Conservation (phyloP, 2,113 vertebrate genomes). For the Tinamus guttatus region DNA sequence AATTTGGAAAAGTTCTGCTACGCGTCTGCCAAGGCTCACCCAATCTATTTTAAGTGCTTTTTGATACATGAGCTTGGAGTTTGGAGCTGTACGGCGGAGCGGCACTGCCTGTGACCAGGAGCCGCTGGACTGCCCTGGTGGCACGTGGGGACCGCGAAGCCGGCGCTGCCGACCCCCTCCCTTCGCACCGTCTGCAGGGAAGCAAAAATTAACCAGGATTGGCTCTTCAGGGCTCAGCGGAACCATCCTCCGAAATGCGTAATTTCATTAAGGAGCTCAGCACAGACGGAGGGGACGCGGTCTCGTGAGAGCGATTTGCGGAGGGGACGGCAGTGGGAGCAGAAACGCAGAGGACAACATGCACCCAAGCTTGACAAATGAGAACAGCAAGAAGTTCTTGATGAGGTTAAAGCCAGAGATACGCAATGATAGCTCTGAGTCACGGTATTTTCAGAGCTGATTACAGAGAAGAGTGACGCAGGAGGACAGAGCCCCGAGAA, state of each 20-base stretch:
- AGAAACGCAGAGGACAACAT: neutral
- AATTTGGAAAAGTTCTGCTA: constrained; percentile 73
- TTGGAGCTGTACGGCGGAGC: constrained; percentile 71
- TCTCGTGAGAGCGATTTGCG: neutral
- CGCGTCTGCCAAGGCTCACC: constrained; percentile 75
- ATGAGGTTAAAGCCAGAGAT: constrained; percentile 9
- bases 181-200: neutral
- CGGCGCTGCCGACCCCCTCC: neutral
- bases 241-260: neutral
- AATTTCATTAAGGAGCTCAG: constrained; percentile 34
- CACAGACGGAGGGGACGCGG: constrained; percentile 42
- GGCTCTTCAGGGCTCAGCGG: neutral
- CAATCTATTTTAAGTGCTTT: constrained; percentile 82
- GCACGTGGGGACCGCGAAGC: neutral
- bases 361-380: neutral
- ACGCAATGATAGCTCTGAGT: constrained; percentile 35
- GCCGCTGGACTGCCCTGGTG: constrained; percentile 67
- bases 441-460: constrained; percentile 1
- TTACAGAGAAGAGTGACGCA: neutral
- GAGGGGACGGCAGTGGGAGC: neutral
- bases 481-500: neutral
- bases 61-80: constrained; percentile 84
- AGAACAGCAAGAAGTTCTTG: neutral
- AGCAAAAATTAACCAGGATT: neutral
- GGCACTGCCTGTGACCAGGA: constrained; percentile 81